phyloP scores from a whole-genome alignment of 2,113 vertebrate species.

The Bos taurus region ARS-UCD2.0 NC_037354.1:26874001-26874500 shows the following conservation, averaged over 20 bases:
- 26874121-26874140: background rate
- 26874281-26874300: background rate
- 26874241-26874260: background rate
- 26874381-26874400: background rate
- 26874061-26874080: background rate
- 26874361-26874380: background rate
- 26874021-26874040: background rate
- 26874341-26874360: background rate
- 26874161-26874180: background rate
- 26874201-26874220: background rate
- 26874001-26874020: background rate
- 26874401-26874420: background rate
- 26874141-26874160: background rate
- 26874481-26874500: background rate
- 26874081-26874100: background rate
- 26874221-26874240: background rate
- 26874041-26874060: background rate
- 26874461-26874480: background rate
- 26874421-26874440: background rate
- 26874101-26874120: background rate
- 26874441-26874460: background rate
- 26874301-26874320: background rate
- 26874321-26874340: background rate
- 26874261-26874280: background rate
- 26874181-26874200: background rate